Evolutionary conservation across 2,888 invertebrate species (phyloP).

Genomic region (Iphiclides podalirius): DNA sequence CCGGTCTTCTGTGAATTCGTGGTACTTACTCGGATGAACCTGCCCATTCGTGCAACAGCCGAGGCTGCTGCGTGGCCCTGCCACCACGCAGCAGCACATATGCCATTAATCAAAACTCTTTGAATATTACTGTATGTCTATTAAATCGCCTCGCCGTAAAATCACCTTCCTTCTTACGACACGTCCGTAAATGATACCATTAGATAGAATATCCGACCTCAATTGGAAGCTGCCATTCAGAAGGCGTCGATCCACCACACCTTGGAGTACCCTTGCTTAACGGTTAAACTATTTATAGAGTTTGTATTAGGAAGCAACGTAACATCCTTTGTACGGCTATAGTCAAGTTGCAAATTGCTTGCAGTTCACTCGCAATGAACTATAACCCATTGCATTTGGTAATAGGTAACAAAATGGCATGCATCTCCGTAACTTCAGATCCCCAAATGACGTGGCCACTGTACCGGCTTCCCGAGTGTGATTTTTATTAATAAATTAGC

Average conservation of each 20-base stretch:
- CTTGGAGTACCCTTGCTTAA: constrained; percentile 17
- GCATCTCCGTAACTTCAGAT: background rate
- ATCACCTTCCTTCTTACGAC: no score
- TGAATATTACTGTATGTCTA: no score
- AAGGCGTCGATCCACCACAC: constrained; percentile 12
- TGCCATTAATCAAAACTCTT: no score
- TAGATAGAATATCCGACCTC: constrained; percentile 6
- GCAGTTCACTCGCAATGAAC: background rate
- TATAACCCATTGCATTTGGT: background rate
- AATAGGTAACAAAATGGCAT: constrained; percentile 6
- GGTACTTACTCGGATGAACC: no score
- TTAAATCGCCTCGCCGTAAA: no score
- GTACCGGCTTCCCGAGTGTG: constrained; percentile 44
- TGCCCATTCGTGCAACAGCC: no score
- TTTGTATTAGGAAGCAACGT: constrained; percentile 20
- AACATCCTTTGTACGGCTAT: constrained; percentile 17
- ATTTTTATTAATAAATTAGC: constrained; percentile 72
- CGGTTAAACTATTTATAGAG: constrained; percentile 19
- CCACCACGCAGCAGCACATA: no score
- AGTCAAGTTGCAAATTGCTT: constrained; percentile 5
- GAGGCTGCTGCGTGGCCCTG: no score
- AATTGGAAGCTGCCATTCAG: background rate
- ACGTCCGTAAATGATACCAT: no score
- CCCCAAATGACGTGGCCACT: constrained; percentile 9
- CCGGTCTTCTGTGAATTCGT: no score